Evolutionary conservation across 2,888 invertebrate genomes (phyloP), one percentile per base, ranked within the genome.

Genomic region (Cremastinae sp.): DNA sequence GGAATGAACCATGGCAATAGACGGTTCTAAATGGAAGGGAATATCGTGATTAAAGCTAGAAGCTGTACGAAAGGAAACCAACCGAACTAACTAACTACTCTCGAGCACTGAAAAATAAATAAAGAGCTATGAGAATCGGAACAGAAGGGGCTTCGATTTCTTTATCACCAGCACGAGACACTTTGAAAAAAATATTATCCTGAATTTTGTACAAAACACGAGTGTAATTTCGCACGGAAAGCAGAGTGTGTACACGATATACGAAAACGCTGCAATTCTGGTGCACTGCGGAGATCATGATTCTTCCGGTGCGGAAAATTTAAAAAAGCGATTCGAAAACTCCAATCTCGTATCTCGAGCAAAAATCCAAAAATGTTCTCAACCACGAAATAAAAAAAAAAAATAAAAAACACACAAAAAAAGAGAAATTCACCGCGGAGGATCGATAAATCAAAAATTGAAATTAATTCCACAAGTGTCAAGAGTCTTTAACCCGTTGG

Each of bases 221-320:
- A 55, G 35, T 41, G 1, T 39, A 16, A 58, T 16, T 18, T 14
- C 39, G 37, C 9, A 14, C 41, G 12, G 35, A 35, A 18, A 37
- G 12, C 12, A 39, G 43, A 45, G 16, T n/a, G 62, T 56, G 39
- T 47, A 55, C 56, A 56, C 45, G 41, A 62, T 53, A 62, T 22
- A 70, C 61, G 62, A 61, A 72, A 64, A 55, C 45, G 28, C 81
- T 80, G 85, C 85, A 83, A 81, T 82, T 22, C 64, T 81, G 81
- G 83, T 84, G 86, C 86, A 84, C 81, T 84, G 85, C 85, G 79
- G 82, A 70, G 78, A 79, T 78, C 79, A 82, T 83, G 84, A 82
- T 79, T 84, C 84, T 83, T 82, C 73, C 79, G 71, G 80, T 83
- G 85, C 84, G 79, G 80, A 58, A 55, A 55, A 22, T 45, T 20